Base-by-base conservation (phyloP, 2,797 vertebrate species). In the Arrhamphus sclerolepis region DNA sequence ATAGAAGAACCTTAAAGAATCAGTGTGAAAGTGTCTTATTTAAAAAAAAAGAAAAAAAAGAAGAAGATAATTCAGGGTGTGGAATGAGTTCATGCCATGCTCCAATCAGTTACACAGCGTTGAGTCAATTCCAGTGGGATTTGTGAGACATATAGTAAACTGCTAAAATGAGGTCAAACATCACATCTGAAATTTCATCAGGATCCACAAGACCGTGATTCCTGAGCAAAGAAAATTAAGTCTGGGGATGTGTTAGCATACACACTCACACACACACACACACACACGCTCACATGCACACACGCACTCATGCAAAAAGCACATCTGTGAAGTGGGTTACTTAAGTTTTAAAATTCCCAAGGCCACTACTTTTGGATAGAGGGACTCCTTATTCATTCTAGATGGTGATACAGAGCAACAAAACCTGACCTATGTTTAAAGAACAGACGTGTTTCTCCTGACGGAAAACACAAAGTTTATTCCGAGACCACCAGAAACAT, bases 81-180 rank as follows among this genome's bases (percentile, higher is more conserved):
- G 57, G 53, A 56, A 46, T 17, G 4, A 60, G 62, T 62, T 41
- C 5, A 18, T 66, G 63, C 66, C 51, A 55, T 58, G 52, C 48
- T 70, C 18, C 39, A 60, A 68, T 66, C 67, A 74, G 56, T 70
- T 57, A 57, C 54, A 61, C 21, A 55, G 63, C 24, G 58, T 54
- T 66, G 49, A 58, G 62, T 60, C 29, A 41, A 17, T 46, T 69
- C 40, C 48, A 55, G 46, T 61, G 41, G 62, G 34, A 59, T 72
- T 57, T 77, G 54, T 46, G 13, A 67, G 71, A 78, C n/a, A 51
- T 21, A 62, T 1, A 46, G 46, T 62, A 70, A 66, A 63, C 16
- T 26, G 40, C 17, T 56, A 4, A 78, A 79, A 73, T 44, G 8
- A 74, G 52, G 59, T 58, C 31, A 70, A 66, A 49, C 42, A 48